phyloP scores from a whole-genome alignment of 2,888 invertebrate genomes.

The Habrosyne pyritoides region DNA sequence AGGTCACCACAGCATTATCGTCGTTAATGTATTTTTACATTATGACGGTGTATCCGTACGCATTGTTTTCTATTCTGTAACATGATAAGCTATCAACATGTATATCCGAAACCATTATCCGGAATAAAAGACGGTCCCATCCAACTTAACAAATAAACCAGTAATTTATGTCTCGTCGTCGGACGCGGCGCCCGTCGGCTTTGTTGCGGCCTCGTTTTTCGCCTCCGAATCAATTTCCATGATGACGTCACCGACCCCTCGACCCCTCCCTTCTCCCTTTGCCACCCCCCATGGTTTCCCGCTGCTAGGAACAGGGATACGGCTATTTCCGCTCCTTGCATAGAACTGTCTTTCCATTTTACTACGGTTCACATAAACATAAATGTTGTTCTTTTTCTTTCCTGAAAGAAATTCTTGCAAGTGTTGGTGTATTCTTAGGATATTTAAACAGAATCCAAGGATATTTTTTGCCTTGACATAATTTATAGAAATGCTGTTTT shows the following conservation, averaged over 20 bases:
- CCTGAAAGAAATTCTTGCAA: slow-evolving; percentile 23
- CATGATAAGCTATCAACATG: slow-evolving; percentile 48
- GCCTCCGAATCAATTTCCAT: slow-evolving; percentile 77
- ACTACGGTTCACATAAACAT: slow-evolving; percentile 45
- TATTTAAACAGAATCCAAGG: slow-evolving; percentile 27
- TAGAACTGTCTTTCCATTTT: slow-evolving; percentile 57
- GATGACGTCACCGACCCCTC: slow-evolving; percentile 67
- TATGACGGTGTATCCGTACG: slow-evolving; percentile 31
- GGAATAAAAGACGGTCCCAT: slow-evolving; percentile 52
- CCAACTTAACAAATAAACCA: slow-evolving; percentile 65
- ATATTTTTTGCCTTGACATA: slow-evolving; percentile 20
- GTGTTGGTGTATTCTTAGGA: slow-evolving; percentile 23
- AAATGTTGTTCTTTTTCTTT: slow-evolving; percentile 41
- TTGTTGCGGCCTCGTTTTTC: slow-evolving; percentile 75
- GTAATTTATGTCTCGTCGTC: slow-evolving; percentile 70
- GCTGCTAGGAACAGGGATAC: slow-evolving; percentile 60
- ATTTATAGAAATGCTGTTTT: slow-evolving; percentile 19
- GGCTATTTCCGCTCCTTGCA: slow-evolving; percentile 66
- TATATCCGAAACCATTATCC: slow-evolving; percentile 46
- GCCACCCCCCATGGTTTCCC: slow-evolving; percentile 39
- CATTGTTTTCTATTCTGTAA: slow-evolving; percentile 27
- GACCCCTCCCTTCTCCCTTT: slow-evolving; percentile 38
- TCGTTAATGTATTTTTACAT: slow-evolving; percentile 21
- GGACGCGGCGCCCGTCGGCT: slow-evolving; percentile 65
- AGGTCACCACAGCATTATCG: slow-evolving; percentile 31